Evolutionary conservation across 1,140 invertebrate genomes (phyloP).

Genomic region (Medauroidea extradentata): DNA sequence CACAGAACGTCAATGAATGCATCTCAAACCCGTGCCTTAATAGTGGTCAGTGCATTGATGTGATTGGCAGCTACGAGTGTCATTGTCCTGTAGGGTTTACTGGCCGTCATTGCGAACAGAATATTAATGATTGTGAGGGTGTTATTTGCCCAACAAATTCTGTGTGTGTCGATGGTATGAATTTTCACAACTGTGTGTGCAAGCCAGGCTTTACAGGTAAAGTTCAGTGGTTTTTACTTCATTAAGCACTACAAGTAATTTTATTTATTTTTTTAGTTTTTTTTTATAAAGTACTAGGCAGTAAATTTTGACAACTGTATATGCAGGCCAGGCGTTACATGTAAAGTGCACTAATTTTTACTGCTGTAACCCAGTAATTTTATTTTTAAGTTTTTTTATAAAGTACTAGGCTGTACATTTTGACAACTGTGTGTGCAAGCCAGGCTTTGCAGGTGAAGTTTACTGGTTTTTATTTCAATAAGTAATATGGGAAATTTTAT

Average conservation of each 20-base stretch:
- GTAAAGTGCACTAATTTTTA: no score
- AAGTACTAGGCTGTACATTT: no score
- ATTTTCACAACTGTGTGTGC: slow-evolving; percentile 59
- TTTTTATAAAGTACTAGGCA: no score
- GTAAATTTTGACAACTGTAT: no score
- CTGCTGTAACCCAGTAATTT: no score
- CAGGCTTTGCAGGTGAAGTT: slow-evolving; percentile 61
- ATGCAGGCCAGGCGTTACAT: no score
- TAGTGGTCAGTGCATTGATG: slow-evolving; percentile 60
- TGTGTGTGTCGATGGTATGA: slow-evolving; percentile 48
- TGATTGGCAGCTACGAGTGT: slow-evolving; percentile 48
- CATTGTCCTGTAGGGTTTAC: slow-evolving; percentile 52
- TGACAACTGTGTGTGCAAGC: slow-evolving; percentile 61
- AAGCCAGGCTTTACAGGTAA: slow-evolving; percentile 65
- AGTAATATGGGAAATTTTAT: neutral
- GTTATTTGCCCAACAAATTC: slow-evolving; percentile 49
- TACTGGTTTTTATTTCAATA: neutral
- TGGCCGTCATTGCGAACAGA: slow-evolving; percentile 54
- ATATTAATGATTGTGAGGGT: slow-evolving; percentile 47
- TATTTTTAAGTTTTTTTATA: no score
- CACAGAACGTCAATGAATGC: slow-evolving; percentile 55
- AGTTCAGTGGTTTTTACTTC: neutral
- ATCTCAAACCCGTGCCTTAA: slow-evolving; percentile 62
- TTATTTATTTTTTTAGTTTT: no score
- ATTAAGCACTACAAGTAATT: neutral